Percentiles rank a stretch among this genome's conserved stretches.
phyloP scores from a whole-genome alignment of 2,797 vertebrate genomes.

The Anisognathus igniventris region DNA sequence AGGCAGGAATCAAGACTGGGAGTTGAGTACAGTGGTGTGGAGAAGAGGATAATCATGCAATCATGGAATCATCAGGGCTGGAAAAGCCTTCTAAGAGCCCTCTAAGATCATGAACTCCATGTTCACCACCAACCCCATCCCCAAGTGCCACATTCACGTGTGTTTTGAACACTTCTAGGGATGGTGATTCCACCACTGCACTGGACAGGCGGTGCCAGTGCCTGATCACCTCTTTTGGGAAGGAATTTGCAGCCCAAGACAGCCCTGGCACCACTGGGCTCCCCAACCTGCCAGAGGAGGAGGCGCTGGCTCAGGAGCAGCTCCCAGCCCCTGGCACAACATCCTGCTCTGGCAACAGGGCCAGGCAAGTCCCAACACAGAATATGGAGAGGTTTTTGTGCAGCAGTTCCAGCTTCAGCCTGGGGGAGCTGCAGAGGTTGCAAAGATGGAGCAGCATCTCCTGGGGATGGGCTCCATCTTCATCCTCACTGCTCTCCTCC shows the following conservation, averaged over 20 bases:
- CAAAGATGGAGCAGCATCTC: not conserved
- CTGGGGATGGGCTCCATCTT: not conserved
- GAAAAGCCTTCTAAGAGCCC: not conserved
- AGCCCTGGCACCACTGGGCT: not conserved
- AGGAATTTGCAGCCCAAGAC: not conserved
- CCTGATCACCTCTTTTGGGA: not conserved
- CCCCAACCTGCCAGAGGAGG: fast-evolving
- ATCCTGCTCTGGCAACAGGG: not conserved
- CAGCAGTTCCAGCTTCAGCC: not conserved
- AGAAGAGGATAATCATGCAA: not conserved
- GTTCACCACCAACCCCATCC: not conserved
- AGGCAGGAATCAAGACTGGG: not conserved
- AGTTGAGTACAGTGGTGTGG: not conserved
- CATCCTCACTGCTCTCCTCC: not conserved
- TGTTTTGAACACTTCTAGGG: not conserved
- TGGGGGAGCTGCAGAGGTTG: not conserved
- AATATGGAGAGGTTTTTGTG: fast-evolving
- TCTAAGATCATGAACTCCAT: not conserved
- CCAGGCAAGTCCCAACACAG: fast-evolving
- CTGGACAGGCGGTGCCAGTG: not conserved
- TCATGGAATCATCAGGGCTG: not conserved
- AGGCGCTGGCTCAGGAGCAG: not conserved
- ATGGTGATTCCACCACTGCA: not conserved
- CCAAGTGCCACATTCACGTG: fast-evolving
- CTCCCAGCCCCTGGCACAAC: not conserved